phyloP scores from a whole-genome alignment of 2,888 invertebrate genomes.

The Rotaria macrura region DNA sequence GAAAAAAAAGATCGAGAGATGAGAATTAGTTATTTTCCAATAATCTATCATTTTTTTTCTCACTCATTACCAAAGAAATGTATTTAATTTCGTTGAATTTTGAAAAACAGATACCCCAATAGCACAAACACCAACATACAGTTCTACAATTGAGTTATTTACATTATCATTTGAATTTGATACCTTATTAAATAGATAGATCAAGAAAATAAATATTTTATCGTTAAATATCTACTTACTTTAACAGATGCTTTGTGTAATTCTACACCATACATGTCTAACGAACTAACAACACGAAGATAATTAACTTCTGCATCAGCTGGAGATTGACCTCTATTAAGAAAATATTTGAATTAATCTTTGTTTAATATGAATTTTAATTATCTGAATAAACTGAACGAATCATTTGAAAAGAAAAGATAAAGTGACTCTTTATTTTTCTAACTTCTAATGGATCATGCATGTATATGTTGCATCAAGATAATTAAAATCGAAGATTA shows the following conservation, averaged over 20 bases:
- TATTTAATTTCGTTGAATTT: slow-evolving; percentile 4
- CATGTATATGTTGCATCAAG: no score
- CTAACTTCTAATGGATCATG: no score
- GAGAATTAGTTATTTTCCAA: no score
- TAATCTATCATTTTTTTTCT: no score
- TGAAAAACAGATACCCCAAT: slow-evolving; percentile 13
- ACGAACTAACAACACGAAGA: background rate
- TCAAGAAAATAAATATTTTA: background rate
- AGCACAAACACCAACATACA: slow-evolving; percentile 7
- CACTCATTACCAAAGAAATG: background rate
- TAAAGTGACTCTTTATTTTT: no score
- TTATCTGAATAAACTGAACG: no score
- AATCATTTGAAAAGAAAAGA: no score
- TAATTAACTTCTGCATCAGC: slow-evolving; percentile 17
- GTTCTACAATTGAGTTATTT: slow-evolving; percentile 14
- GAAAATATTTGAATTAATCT: no score
- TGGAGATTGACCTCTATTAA: background rate
- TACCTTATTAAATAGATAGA: background rate
- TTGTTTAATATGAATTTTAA: no score
- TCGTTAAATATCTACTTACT: background rate
- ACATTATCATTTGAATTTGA: background rate
- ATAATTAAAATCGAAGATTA: no score
- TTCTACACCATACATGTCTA: slow-evolving; percentile 24
- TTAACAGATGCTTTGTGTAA: background rate
- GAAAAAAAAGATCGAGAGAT: no score